Evolutionary conservation across 2,797 vertebrate genomes (phyloP), one percentile per base, ranked within the genome.

Genomic region (Mycteria americana): DNA sequence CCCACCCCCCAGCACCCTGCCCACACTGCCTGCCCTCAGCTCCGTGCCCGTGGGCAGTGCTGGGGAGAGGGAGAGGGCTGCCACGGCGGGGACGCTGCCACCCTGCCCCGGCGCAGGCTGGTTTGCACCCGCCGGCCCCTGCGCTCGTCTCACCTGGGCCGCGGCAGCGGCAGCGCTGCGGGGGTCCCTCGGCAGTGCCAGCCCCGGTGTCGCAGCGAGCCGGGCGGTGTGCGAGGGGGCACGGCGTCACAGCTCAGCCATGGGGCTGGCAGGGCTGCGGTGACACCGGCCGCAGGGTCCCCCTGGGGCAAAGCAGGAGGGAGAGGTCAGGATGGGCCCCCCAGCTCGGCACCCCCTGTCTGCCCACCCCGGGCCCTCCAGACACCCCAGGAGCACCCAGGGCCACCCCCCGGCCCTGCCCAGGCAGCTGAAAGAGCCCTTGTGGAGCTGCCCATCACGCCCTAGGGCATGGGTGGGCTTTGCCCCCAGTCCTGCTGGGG

Each of bases 121-220:
- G 21, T 54, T 37, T 53, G 63, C 10, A 6, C 24, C 46, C 18
- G 0, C 41, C 0, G 0, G 33, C 5, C 37, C 54, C 57, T 1
- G 0, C 3, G 6, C 7, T 18, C 9, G 3, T 65, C 85, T 88
- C 83, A 96, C 68, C 89, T 83, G 72, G 33, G 43, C 70, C 2
- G 4, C 3, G 5, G 30, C 9, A 6, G 28, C 12, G 11, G 53
- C 18, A 4, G 69, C 0, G 6, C 80, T 43, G 60, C 8, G 1
- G 24, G 41, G 17, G 37, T 75, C 54, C 68, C 85, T 69, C 1
- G 3, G 88, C 68, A 85, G 79, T 33, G n/a, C 43, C 69, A 82
- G 72, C 54, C 41, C n/a, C 27, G 13, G 33, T 0, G 74, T 33
- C 1, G 0, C 43, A 23, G 63, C 0, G 0, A 85, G 72, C 33